Evolutionary conservation across 2,888 invertebrate species (phyloP), one percentile per base, ranked within the genome.

Genomic region (Plagodis dolabraria): DNA sequence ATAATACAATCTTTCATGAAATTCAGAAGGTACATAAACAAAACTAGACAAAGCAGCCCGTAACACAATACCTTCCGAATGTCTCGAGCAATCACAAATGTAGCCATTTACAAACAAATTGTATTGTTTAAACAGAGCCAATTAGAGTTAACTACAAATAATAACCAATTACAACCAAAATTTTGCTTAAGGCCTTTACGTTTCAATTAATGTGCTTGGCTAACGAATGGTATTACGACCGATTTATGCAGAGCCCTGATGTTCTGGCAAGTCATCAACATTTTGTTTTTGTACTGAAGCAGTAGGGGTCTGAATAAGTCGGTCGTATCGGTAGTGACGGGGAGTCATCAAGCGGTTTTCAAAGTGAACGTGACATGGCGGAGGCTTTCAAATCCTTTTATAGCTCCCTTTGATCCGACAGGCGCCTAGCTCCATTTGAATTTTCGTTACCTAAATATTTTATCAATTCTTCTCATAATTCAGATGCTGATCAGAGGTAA

Each of bases 321-420:
- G 10, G 22, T 50, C 68, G 67, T 67, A 9, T 52, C 45, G 44
- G 22, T n/a, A 56, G 64, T 42, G 64, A 65, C 65, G 74, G 70
- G 71, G 74, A 71, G 74, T 74, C 74, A 76, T 75, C 69, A 70
- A 72, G 70, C 63, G 64, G 68, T 74, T 74, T 78, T 72, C 70
- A 75, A 75, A 68, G 66, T 53, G 57, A 72, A 74, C 79, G 76
- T 79, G 80, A 75, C 73, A 53, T 53, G 50, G 50, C 63, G 55
- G 53, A 64, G 70, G 67, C 74, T 71, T 53, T 38, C 65, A 69
- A 70, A 73, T 75, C 22, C 72, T 65, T 68, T 22, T 22, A 22
- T 58, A 67, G 38, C 40, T 53, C 22, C 22, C 48, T 38, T 46
- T 53, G 50, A 46, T 42, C 22, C 4, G 7, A 5, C 40, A 40